Conservation (phyloP, 2,888 invertebrate species). For the Eupithecia exiguata region DNA sequence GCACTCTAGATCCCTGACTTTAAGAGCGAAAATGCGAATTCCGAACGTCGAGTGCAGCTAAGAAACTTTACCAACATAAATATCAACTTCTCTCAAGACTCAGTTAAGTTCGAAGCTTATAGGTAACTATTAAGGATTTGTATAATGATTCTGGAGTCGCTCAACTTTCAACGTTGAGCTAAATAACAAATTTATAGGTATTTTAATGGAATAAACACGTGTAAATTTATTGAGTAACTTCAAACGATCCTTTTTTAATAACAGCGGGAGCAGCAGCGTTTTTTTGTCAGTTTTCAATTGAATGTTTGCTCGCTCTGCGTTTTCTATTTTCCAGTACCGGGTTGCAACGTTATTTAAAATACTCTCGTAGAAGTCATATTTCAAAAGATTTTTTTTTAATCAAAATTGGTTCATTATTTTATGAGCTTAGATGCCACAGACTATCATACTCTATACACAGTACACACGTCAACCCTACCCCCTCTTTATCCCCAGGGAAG, state of each 20-base stretch:
- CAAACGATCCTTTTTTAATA: neutral
- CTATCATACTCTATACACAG: neutral
- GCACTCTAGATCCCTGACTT: slow-evolving; percentile 20
- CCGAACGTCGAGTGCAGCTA: slow-evolving; percentile 36
- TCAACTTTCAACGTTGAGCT: slow-evolving; percentile 38
- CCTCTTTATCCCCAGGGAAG: too few species aligned
- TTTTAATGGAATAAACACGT: neutral
- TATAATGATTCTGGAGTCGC: slow-evolving; percentile 42
- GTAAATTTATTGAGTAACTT: neutral
- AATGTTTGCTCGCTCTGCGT: neutral
- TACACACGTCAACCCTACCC: neutral
- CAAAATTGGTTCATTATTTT: neutral
- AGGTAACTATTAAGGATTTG: slow-evolving; percentile 44
- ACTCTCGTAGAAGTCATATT: neutral
- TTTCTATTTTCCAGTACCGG: neutral
- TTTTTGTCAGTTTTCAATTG: neutral
- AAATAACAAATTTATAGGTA: slow-evolving; percentile 22
- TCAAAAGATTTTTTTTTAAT: neutral
- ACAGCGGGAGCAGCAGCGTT: neutral
- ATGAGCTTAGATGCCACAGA: neutral
- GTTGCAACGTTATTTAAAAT: neutral
- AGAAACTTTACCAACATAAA: slow-evolving; percentile 45
- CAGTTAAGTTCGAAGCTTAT: slow-evolving; percentile 44
- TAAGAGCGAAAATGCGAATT: slow-evolving; percentile 29
- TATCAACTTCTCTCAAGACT: slow-evolving; percentile 42